phyloP scores from a whole-genome alignment of 2,797 vertebrate genomes.

The Nannoperca obscura region DNA sequence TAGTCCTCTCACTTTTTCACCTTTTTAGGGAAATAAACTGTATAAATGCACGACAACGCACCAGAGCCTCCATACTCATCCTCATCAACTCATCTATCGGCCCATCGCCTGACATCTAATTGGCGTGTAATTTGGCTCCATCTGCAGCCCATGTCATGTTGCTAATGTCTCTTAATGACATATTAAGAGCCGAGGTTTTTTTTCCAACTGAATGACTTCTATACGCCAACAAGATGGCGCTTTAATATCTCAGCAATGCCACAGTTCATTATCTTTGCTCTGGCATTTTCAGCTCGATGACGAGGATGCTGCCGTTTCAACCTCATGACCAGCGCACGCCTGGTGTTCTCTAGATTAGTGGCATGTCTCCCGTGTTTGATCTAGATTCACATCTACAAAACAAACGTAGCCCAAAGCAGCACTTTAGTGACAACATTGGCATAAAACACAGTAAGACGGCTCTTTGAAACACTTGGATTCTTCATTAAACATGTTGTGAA shows the following conservation, averaged over 20 bases:
- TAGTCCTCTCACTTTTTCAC: slow-evolving; percentile 42
- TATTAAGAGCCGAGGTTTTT: slow-evolving; percentile 50
- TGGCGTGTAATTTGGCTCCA: slow-evolving; percentile 71
- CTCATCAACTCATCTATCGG: slow-evolving; percentile 39
- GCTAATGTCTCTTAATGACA: slow-evolving; percentile 76
- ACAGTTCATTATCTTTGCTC: slow-evolving; percentile 47
- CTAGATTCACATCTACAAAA: background rate
- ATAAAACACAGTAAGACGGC: background rate
- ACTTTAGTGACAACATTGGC: background rate
- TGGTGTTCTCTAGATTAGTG: background rate
- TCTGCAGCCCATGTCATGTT: slow-evolving; percentile 70
- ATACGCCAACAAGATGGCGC: slow-evolving; percentile 44
- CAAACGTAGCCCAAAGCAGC: too few species aligned
- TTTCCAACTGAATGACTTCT: slow-evolving; percentile 45
- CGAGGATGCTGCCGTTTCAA: background rate
- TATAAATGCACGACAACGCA: slow-evolving; percentile 51
- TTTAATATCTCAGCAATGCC: slow-evolving; percentile 39
- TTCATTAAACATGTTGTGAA: background rate
- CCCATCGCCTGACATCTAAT: slow-evolving; percentile 64
- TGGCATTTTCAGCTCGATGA: slow-evolving; percentile 47
- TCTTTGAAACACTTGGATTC: background rate
- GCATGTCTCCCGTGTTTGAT: slow-evolving; percentile 15
- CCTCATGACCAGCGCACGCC: slow-evolving; percentile 5
- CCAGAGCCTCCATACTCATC: slow-evolving; percentile 30
- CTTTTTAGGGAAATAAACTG: slow-evolving; percentile 49